Percentiles rank a stretch among this genome's conserved stretches.
Evolutionary conservation across 2,888 invertebrate species (phyloP).

Genomic region (Meta bourneti): DNA sequence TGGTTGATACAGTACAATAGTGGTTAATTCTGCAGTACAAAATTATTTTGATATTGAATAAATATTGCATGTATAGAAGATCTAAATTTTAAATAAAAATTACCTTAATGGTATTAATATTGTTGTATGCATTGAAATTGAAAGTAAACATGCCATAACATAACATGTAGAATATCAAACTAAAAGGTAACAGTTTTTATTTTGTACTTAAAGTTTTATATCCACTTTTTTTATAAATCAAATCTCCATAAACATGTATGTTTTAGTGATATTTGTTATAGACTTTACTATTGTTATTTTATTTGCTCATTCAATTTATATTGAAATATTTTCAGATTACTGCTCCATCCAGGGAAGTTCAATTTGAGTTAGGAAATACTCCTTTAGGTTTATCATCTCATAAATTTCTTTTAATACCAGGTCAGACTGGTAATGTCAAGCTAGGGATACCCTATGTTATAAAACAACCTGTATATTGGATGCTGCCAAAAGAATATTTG

Average conservation of each 20-base stretch:
- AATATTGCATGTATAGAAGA: too few relatives aligned
- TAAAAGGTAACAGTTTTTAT: too few relatives aligned
- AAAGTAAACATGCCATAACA: too few relatives aligned
- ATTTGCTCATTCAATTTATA: background rate
- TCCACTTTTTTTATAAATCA: background rate
- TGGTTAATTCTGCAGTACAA: too few relatives aligned
- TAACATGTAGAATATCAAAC: too few relatives aligned
- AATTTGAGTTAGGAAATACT: conserved; percentile 80
- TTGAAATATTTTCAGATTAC: conserved; percentile 79
- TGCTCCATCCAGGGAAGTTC: conserved; percentile 80
- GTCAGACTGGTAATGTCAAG: conserved; percentile 83
- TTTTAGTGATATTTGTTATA: background rate
- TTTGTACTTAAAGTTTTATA: too few relatives aligned
- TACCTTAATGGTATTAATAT: too few relatives aligned
- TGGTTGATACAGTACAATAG: too few relatives aligned
- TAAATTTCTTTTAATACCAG: conserved; percentile 85
- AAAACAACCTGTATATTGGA: conserved; percentile 90
- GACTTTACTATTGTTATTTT: background rate
- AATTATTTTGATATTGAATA: too few relatives aligned
- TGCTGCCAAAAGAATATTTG: conserved; percentile 89
- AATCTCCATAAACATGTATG: background rate
- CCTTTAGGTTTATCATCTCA: conserved; percentile 83
- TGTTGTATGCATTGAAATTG: too few relatives aligned
- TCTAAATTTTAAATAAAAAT: too few relatives aligned
- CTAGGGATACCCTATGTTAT: conserved; percentile 83